phyloP scores from a whole-genome alignment of 2,113 vertebrate species.

The Notothenia rossii region DNA sequence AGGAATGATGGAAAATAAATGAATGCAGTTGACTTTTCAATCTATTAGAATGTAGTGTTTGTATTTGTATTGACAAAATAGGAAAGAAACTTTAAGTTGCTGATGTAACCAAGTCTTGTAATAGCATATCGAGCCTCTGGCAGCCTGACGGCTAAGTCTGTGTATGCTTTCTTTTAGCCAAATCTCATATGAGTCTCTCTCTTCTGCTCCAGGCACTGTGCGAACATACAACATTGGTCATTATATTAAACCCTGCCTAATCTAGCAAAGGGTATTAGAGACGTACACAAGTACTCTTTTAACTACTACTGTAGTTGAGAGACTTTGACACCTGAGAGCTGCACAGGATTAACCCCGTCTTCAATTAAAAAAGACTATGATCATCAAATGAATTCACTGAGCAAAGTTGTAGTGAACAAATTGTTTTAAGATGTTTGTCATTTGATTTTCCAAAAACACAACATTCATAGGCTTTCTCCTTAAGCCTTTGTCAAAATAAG shows the following conservation, averaged over 20 bases:
- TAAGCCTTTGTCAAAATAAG: slow-evolving; percentile 38
- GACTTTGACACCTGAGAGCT: background rate
- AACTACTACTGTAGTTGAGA: background rate
- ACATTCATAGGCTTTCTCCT: slow-evolving; percentile 23
- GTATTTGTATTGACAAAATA: too few species aligned
- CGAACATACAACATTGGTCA: slow-evolving; percentile 12
- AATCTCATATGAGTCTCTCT: slow-evolving; percentile 43
- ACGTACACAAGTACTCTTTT: background rate
- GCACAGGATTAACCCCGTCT: background rate
- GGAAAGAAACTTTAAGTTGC: too few species aligned
- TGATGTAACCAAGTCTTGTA: background rate
- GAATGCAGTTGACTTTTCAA: too few species aligned
- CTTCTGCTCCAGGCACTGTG: slow-evolving; percentile 35
- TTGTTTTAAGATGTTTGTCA: background rate
- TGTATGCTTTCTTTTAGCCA: too few species aligned
- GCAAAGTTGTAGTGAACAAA: background rate
- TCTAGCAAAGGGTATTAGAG: background rate
- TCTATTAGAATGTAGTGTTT: too few species aligned
- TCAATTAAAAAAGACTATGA: background rate
- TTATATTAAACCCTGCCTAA: background rate
- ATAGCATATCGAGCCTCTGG: slow-evolving; percentile 10
- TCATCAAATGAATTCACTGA: too few species aligned
- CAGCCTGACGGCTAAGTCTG: slow-evolving; percentile 43
- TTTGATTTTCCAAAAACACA: slow-evolving; percentile 26
- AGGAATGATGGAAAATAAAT: too few species aligned